Percentiles rank a stretch among this genome's conserved stretches.
Conservation (phyloP, 1,140 invertebrate genomes). For the Bombus confusus region DNA sequence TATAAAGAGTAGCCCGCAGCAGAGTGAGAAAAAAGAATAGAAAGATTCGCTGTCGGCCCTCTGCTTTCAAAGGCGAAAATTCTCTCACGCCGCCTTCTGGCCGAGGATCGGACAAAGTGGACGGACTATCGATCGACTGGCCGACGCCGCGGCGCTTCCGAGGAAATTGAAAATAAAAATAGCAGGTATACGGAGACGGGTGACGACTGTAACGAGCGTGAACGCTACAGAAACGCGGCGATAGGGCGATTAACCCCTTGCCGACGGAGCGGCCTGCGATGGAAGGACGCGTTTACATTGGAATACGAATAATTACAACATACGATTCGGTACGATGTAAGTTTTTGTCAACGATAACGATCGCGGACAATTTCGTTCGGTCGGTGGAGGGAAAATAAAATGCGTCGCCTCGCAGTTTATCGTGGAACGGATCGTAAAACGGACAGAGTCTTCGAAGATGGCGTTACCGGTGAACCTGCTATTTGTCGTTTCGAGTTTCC, state of each 20-base stretch:
- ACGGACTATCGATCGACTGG: neutral
- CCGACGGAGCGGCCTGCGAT: too few relatives aligned
- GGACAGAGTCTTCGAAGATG: too few relatives aligned
- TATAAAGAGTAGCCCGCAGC: neutral
- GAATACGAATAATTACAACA: neutral
- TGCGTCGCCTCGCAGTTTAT: too few relatives aligned
- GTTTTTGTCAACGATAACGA: neutral
- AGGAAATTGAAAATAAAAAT: conserved; percentile 25
- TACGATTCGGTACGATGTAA: too few relatives aligned
- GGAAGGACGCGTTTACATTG: neutral
- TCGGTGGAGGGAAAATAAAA: too few relatives aligned
- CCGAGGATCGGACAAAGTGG: neutral
- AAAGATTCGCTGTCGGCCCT: neutral
- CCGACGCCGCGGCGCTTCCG: neutral
- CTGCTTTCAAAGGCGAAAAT: neutral
- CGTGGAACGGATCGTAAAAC: too few relatives aligned
- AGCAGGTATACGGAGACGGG: neutral
- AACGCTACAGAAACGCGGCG: conserved; percentile 2
- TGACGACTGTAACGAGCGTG: neutral
- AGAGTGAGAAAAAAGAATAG: too few relatives aligned
- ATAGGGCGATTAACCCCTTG: conserved; percentile 12
- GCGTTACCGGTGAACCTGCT: rapidly evolving
- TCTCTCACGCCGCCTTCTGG: conserved; percentile 10
- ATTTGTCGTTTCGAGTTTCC: too few relatives aligned
- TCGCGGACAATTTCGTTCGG: too few relatives aligned